phyloP scores from a whole-genome alignment of 2,113 vertebrate genomes.

The Spea bombifrons region DNA sequence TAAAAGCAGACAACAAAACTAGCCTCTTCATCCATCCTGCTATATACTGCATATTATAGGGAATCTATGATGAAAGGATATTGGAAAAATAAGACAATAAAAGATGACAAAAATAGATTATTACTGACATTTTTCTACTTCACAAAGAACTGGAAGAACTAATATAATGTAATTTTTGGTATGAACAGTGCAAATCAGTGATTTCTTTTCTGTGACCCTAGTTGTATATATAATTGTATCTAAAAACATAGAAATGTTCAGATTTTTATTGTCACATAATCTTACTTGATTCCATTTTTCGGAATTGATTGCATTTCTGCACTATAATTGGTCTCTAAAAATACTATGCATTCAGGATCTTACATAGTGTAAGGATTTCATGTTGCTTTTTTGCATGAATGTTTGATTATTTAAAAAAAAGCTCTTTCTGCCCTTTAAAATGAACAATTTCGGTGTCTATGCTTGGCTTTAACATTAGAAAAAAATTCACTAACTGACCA shows the following conservation, averaged over 20 bases:
- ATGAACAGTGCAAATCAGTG: not conserved
- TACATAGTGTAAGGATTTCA: not conserved
- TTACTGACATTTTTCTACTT: not conserved
- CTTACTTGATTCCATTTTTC: not conserved
- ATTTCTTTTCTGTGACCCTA: not conserved
- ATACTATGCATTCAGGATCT: not conserved
- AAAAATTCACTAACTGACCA: too few species aligned
- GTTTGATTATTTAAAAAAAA: too few species aligned
- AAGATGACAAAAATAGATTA: not conserved
- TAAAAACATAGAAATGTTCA: not conserved
- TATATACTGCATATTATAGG: not conserved
- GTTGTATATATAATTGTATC: not conserved
- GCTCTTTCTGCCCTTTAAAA: too few species aligned
- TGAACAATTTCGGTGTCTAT: too few species aligned
- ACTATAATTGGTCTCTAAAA: not conserved
- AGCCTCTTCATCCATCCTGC: not conserved
- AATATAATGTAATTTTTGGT: not conserved
- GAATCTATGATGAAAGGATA: not conserved
- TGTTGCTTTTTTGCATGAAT: too few species aligned
- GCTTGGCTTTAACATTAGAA: too few species aligned
- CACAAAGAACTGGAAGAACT: not conserved
- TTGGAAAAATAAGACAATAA: not conserved
- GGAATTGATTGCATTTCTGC: not conserved
- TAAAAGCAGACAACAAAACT: not conserved
- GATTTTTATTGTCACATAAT: not conserved